These are phyloP conservation scores for Cryptomyrus ogoouensis DNA, from an alignment of 2,113 vertebrate species.

Conservation along the genomic window DNA sequence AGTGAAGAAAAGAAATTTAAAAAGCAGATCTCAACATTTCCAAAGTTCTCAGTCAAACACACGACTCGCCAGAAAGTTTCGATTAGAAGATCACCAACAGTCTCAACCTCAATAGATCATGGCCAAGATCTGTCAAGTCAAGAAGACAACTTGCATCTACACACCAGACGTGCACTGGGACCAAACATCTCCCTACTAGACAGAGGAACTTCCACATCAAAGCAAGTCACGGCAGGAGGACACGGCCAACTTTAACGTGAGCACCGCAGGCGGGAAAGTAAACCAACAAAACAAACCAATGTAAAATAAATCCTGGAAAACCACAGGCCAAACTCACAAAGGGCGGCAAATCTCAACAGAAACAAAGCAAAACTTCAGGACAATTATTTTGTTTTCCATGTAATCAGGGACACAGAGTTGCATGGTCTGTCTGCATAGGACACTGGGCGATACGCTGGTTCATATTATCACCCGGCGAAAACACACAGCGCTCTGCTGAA, in stretches of 20 bases:
- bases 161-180: neutral
- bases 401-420: neutral
- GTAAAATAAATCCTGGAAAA: constrained; percentile 38
- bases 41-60: neutral
- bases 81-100: neutral
- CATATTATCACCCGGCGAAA: neutral
- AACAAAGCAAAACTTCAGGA: neutral
- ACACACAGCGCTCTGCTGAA: neutral
- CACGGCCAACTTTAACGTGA: constrained; percentile 32
- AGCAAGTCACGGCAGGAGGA: constrained; percentile 31
- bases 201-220: constrained; percentile 31
- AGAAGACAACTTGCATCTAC: neutral
- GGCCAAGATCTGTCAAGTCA: neutral
- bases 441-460: neutral
- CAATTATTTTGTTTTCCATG: neutral
- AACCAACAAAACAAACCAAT: constrained; percentile 39
- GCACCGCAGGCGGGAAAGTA: constrained; percentile 36
- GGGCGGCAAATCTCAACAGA: constrained; percentile 5
- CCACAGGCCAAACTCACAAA: constrained; percentile 28
- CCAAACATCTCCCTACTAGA: neutral
- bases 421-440: neutral
- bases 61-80: neutral
- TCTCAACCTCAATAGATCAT: neutral
- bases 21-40: neutral
- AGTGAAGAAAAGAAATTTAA: neutral